phyloP scores from a whole-genome alignment of 35 echinoderm and acorn worm species.

The Ophioderma brevispina region DNA sequence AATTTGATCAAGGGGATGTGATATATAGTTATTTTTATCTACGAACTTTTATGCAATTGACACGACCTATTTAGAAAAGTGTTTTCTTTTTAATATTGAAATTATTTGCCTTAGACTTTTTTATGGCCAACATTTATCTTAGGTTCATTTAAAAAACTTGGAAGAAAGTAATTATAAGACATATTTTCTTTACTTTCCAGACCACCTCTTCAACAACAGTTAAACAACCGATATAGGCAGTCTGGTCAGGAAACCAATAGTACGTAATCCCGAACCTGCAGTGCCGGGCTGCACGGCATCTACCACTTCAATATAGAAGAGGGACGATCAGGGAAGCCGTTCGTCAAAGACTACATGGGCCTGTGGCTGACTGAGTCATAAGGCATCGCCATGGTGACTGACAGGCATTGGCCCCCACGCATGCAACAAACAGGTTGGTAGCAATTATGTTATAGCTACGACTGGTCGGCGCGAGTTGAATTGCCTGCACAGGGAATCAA shows the following conservation, averaged over 20 bases:
- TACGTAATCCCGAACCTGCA: not conserved
- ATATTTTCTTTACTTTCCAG: not conserved
- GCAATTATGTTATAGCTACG: too few relatives aligned
- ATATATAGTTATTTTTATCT: too few relatives aligned
- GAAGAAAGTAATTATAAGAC: too few relatives aligned
- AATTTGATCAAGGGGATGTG: too few relatives aligned
- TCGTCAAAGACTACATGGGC: conserved; percentile 52
- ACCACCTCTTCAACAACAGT: not conserved
- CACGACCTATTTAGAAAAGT: too few relatives aligned
- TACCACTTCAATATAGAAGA: conserved; percentile 59
- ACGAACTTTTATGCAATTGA: too few relatives aligned
- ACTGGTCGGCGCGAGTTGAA: too few relatives aligned
- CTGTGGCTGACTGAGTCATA: conserved; percentile 44
- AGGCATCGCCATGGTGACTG: not conserved
- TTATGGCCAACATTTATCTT: too few relatives aligned
- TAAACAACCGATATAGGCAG: not conserved
- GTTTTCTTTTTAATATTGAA: not conserved
- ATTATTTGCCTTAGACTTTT: not conserved
- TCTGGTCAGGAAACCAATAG: not conserved
- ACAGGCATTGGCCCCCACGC: conserved; percentile 24
- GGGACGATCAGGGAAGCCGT: conserved; percentile 65
- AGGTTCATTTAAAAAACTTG: too few relatives aligned
- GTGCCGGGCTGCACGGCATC: conserved; percentile 21
- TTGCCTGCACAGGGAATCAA: too few relatives aligned
- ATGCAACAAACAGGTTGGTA: conserved; percentile 66